Evolutionary conservation across 1,140 invertebrate species (phyloP), one percentile per base, ranked within the genome.

Genomic region (Aphidius gifuensis): DNA sequence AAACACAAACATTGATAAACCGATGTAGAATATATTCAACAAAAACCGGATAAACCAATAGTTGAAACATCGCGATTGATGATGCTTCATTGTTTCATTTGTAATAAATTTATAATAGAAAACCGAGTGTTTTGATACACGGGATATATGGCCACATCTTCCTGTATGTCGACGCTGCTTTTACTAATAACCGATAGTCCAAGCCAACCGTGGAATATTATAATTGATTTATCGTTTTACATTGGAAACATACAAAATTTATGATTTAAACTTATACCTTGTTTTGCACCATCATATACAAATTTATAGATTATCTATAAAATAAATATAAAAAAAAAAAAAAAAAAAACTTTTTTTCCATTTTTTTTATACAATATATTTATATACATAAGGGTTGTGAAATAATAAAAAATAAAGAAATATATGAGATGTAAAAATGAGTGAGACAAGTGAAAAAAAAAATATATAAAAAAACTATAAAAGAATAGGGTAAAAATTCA

Each of bases 171-270:
- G 64, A 66, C 63, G 67, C 23, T 32, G 60, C 64, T 69, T 69
- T 69, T 69, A 69, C 67, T 69, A 69, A 69, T 69, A 69, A 66
- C 65, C 67, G 65, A 66, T 66, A 61, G 60, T 54, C 62, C 44
- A 66, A 69, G 58, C 63, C 57, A 69, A 69, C 62, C 67, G 65
- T 69, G 67, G 67, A 69, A 69, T 69, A 69, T 69, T 66, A 69
- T 69, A 69, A 69, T 69, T 69, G 67, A 69, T 69, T 69, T 69
- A 69, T 69, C 59, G 63, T 55, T 55, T 3, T 55, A 42, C 53
- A 38, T 55, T 32, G 23, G 4, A 32, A 32, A 32, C 23, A 32
- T 32, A 32, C 23, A 23, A 46, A 45, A 60, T 45, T 53, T 53
- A 53, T 46, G 55, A 32, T 32, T 32, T 32, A 32, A 32, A 32